These are phyloP conservation scores for Polia nebulosa DNA, from an alignment of 2,888 invertebrate species.

Conservation along the genomic window DNA sequence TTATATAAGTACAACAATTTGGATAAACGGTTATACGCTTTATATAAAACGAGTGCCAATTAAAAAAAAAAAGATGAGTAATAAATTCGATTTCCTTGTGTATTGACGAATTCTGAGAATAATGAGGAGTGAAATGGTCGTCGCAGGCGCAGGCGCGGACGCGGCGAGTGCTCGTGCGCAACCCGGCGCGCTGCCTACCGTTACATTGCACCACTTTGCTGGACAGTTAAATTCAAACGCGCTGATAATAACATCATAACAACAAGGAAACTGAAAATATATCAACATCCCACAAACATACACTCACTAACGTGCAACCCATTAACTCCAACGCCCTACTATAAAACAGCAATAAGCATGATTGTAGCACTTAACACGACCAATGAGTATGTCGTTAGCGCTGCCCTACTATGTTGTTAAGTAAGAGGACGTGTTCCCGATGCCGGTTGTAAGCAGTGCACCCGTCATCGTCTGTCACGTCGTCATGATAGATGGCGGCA, in stretches of 20 bases:
- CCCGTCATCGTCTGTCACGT: slow-evolving; percentile 78
- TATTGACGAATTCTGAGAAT: slow-evolving; percentile 74
- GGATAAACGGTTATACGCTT: slow-evolving; percentile 8
- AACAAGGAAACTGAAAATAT: slow-evolving; percentile 45
- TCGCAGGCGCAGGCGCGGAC: slow-evolving; percentile 53
- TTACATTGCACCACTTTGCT: slow-evolving; percentile 83
- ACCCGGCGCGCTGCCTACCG: slow-evolving; percentile 79
- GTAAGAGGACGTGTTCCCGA: slow-evolving; percentile 76
- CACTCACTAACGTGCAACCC: slow-evolving; percentile 25
- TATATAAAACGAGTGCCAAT: background rate
- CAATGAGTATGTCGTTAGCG: slow-evolving; percentile 79
- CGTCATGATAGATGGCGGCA: slow-evolving; percentile 80
- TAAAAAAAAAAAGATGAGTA: slow-evolving; percentile 53
- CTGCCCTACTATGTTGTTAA: slow-evolving; percentile 75
- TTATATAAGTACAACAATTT: background rate
- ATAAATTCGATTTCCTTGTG: slow-evolving; percentile 79
- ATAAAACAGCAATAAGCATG: slow-evolving; percentile 67
- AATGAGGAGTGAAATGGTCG: slow-evolving; percentile 68
- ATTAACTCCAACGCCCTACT: slow-evolving; percentile 53
- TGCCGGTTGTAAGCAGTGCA: slow-evolving; percentile 73
- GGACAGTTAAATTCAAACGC: slow-evolving; percentile 78
- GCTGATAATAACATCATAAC: slow-evolving; percentile 54
- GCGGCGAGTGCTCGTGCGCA: slow-evolving; percentile 78
- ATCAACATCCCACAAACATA: slow-evolving; percentile 24
- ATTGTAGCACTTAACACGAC: slow-evolving; percentile 73